phyloP scores from a whole-genome alignment of 2,113 vertebrate genomes.

The Mormyrus iriodes region DNA sequence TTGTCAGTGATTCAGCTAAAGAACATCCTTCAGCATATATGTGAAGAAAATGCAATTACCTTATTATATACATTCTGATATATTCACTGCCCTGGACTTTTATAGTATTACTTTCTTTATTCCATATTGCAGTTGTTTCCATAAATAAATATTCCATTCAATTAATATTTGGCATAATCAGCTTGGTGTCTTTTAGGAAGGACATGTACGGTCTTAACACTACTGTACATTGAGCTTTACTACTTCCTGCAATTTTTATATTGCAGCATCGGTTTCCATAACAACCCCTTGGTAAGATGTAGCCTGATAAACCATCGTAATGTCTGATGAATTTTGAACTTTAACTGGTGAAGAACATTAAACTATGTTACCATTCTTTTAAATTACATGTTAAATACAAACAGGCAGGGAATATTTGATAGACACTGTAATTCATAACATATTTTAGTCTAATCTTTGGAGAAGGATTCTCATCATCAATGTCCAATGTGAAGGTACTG shows the following conservation, averaged over 20 bases:
- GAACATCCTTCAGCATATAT: neutral
- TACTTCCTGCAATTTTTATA: neutral
- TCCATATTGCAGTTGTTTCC: neutral
- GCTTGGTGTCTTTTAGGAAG: neutral
- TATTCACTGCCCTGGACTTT: neutral
- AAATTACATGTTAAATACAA: neutral
- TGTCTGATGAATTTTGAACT: neutral
- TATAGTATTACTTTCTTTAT: neutral
- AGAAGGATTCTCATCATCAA: neutral
- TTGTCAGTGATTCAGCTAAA: neutral
- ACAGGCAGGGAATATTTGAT: neutral
- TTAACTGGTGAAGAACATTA: neutral
- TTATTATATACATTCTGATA: neutral
- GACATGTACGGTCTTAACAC: neutral
- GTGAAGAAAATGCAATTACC: neutral
- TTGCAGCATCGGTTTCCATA: constrained; percentile 35
- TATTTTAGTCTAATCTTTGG: neutral
- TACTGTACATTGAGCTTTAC: neutral
- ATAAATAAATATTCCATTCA: neutral
- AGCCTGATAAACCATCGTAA: constrained; percentile 29
- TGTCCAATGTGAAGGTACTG: neutral
- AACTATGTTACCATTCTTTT: neutral
- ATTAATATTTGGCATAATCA: neutral
- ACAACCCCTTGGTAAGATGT: constrained; percentile 36
- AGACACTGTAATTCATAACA: neutral